These are phyloP conservation scores for Tubulanus polymorphus DNA, from an alignment of 2,888 invertebrate species.

Conservation along the genomic window DNA sequence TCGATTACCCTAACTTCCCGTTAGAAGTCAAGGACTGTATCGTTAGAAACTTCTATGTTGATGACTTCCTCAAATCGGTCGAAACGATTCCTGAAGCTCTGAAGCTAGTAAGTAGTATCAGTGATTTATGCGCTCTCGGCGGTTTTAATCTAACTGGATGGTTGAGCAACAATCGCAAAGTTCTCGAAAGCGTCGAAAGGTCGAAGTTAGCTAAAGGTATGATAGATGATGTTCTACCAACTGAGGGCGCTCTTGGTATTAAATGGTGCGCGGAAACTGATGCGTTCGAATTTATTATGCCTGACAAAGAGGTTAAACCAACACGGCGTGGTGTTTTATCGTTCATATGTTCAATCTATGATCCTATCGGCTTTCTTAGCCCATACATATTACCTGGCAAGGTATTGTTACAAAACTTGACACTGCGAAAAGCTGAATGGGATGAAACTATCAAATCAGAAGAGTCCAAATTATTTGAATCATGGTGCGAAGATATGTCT, in stretches of 20 bases:
- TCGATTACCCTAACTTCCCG: not conserved
- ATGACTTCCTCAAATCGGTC: not conserved
- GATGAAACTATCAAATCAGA: slow-evolving; percentile 4
- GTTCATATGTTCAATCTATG: not conserved
- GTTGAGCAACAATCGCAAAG: slow-evolving; percentile 7
- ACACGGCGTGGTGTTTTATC: slow-evolving; percentile 9
- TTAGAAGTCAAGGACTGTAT: not conserved
- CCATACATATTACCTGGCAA: slow-evolving; percentile 5
- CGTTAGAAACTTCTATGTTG: slow-evolving; percentile 1
- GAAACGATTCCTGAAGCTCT: not conserved
- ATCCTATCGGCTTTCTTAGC: slow-evolving; percentile 8
- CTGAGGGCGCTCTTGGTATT: slow-evolving; percentile 11
- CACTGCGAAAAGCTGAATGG: not conserved
- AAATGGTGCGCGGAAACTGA: slow-evolving; percentile 7
- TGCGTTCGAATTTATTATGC: not conserved
- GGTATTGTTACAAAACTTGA: slow-evolving; percentile 6
- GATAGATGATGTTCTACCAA: not conserved
- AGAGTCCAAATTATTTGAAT: not conserved
- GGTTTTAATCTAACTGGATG: slow-evolving; percentile 10
- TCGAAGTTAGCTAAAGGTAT: slow-evolving; percentile 6
- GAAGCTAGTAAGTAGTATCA: not conserved
- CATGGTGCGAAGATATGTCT: not conserved
- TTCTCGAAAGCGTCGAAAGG: slow-evolving; percentile 5
- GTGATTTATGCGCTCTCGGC: not conserved
- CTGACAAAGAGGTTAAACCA: slow-evolving; percentile 1